Evolutionary conservation across 2,888 invertebrate genomes (phyloP).

Genomic region (Tenodera sinensis): DNA sequence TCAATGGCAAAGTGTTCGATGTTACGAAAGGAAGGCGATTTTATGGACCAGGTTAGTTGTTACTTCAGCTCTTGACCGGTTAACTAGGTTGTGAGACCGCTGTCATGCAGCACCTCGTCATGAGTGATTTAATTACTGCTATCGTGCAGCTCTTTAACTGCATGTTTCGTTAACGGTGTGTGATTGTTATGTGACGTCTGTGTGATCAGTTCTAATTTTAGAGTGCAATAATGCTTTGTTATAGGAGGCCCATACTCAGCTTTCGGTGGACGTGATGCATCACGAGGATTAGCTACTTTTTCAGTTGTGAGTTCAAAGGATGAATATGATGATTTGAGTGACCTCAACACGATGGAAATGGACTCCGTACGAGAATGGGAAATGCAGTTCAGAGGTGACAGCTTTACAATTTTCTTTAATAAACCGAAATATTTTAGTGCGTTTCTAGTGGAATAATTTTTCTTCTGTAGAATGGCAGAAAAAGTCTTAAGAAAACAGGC

Average conservation of each 20-base stretch:
- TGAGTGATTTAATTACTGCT: neutral
- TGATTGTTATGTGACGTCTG: neutral
- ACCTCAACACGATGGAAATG: conserved; percentile 90
- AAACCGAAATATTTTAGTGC: neutral
- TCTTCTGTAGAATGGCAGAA: no score
- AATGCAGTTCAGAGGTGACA: conserved; percentile 87
- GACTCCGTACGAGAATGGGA: conserved; percentile 96
- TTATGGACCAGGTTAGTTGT: conserved; percentile 82
- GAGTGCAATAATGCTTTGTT: neutral
- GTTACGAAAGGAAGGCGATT: conserved; percentile 85
- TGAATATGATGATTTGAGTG: conserved; percentile 93
- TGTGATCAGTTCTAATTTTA: neutral
- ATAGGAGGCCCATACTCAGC: conserved; percentile 90
- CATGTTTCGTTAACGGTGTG: neutral
- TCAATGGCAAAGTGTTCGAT: conserved; percentile 94
- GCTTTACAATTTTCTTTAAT: neutral
- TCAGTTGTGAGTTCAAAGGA: conserved; percentile 76
- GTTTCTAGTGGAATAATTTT: neutral
- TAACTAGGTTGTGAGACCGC: neutral
- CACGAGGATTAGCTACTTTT: conserved; percentile 91
- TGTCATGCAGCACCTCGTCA: no score
- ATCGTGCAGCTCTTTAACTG: neutral
- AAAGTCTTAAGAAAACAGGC: no score
- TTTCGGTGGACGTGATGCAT: conserved; percentile 94
- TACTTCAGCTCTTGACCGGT: conserved; percentile 31